phyloP scores from a whole-genome alignment of 2,113 vertebrate genomes.

The Vimba vimba region DNA sequence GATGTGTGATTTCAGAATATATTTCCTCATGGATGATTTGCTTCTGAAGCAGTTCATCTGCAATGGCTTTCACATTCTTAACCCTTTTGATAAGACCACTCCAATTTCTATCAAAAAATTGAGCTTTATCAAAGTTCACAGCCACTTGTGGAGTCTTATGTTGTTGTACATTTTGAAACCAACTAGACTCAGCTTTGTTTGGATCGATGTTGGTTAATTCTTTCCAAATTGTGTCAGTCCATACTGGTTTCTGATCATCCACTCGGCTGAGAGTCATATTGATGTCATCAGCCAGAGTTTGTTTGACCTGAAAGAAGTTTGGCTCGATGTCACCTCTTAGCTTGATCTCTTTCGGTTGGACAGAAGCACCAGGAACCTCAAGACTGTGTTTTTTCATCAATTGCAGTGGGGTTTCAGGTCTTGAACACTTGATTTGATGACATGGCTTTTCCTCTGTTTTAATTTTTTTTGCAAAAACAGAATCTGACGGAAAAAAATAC shows the following conservation, averaged over 20 bases:
- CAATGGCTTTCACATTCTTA: neutral
- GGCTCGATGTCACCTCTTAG: neutral
- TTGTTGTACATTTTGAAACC: neutral
- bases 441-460: neutral
- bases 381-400: conserved; percentile 9
- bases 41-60: neutral
- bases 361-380: neutral
- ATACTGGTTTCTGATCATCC: neutral
- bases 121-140: too few species aligned
- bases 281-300: neutral
- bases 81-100: neutral
- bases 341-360: neutral
- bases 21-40: neutral
- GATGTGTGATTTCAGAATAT: neutral
- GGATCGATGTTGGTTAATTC: neutral
- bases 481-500: neutral
- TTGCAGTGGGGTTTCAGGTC: neutral
- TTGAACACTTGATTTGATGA: conserved; percentile 4
- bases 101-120: neutral
- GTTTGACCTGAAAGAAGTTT: conserved; percentile 1
- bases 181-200: neutral
- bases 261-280: neutral
- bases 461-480: neutral
- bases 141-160: neutral
- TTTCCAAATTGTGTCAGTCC: neutral